Evolutionary conservation across 2,888 invertebrate genomes (phyloP), one percentile per base, ranked within the genome.

Genomic region (Tromatobia lineatoria): DNA sequence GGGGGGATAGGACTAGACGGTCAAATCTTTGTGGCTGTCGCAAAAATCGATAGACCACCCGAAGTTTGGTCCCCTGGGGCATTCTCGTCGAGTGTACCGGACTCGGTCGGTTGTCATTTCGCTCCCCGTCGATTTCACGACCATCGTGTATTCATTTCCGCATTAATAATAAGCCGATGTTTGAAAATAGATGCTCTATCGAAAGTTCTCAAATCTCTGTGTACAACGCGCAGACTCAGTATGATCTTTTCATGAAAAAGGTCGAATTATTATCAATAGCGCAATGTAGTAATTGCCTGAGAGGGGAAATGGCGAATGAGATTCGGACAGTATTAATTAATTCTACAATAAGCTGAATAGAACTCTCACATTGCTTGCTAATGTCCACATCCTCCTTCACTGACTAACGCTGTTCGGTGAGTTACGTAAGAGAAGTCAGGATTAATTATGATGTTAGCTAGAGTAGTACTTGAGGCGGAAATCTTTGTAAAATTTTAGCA

Each of bases 291-390:
- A 23, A 67, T 7, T 67, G 1, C 10, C 38, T 2, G 10, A 20
- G 34, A 3, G 57, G 34, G 29, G n/a, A 23, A 15, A 18, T 2
- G n/a, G 2, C n/a, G 29, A 71, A 38, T 50, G 59, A 87, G 80
- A 86, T 90, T 90, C 86, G 87, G 89, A 90, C 90, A 88, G 88
- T 86, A 80, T 88, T 90, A 89, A 90, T 90, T 90, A 89, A 85
- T 85, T 80, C 82, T 85, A 86, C 84, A 87, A 85, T 88, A n/a
- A 42, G 29, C 29, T 2, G 4, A 29, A 4, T 29, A 4, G 3
- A 29, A 29, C 18, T 42, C 18, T 18, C n/a, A 18, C 11, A 38
- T 64, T 11, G 18, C 42, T 0, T 2, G 0, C 1, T 15, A 6
- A n/a, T 4, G 3, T 15, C 15, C 13, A 18, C 4, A 8, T 10